phyloP scores from a whole-genome alignment of 1,140 invertebrate species.

The Bombus pascuorum region DNA sequence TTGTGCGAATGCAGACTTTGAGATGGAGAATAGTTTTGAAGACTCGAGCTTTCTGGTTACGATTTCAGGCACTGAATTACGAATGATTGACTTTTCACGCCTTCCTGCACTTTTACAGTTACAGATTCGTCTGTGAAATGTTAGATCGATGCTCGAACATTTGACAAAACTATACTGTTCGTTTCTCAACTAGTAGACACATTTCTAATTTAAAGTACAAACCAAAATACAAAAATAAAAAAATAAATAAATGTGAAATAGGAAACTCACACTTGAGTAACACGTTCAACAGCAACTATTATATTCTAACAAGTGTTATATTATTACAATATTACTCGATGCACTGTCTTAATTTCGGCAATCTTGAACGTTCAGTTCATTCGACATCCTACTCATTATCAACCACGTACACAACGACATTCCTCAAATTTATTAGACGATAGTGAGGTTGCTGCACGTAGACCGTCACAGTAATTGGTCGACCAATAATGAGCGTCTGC shows the following conservation, averaged over 20 bases:
- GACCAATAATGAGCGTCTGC: conserved; percentile 34
- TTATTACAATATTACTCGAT: background rate
- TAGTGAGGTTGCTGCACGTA: background rate
- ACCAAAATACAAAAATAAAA: no score
- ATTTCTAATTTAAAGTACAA: no score
- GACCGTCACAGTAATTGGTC: conserved; percentile 16
- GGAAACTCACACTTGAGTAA: no score
- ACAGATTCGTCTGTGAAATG: no score
- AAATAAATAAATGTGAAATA: no score
- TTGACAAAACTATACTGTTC: no score
- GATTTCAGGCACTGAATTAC: background rate
- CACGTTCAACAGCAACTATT: no score
- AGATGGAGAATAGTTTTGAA: background rate
- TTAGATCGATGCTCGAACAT: no score
- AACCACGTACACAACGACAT: background rate
- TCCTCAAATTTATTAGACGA: conserved; percentile 7
- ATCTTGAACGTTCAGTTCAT: background rate
- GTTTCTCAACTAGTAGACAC: no score
- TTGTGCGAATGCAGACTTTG: background rate
- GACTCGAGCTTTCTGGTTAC: no score
- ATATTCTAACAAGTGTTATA: background rate
- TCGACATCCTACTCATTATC: background rate
- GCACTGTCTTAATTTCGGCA: background rate
- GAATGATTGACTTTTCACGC: background rate
- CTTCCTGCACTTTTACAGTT: no score